Evolutionary conservation across 2,797 vertebrate species (phyloP), one percentile per base, ranked within the genome.

Genomic region (Darevskia mixta): DNA sequence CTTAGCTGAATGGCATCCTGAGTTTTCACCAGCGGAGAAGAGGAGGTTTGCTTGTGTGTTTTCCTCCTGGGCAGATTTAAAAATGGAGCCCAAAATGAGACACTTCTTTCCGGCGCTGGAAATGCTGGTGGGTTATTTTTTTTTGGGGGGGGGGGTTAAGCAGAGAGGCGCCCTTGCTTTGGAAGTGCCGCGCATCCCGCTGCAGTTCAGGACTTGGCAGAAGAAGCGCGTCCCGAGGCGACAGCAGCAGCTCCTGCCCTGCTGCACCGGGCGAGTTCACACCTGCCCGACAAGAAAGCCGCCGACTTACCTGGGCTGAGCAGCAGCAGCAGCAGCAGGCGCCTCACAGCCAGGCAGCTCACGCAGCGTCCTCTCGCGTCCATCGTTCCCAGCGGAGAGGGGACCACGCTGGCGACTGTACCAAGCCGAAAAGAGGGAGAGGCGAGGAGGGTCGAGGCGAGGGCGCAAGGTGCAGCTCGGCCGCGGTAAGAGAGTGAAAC

Each of bases 221-320:
- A 77, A 18, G 49, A 66, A 55, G 20, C 23, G 55, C 71, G 71
- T 32, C 29, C 17, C 8, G 49, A n/a, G 13, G 6, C 9, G 49
- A 55, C 49, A 55, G 11, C 4, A 27, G 32, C 8, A 8, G 35
- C 2, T 32, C 8, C 13, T 18, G 64, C 32, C 64, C 35, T 2
- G 38, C 35, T 4, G 25, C 11, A 4, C 1, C 27, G 25, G n/a
- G 23, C 18, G 1, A 18, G 15, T 13, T 5, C 78, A 29, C 72
- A 27, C 67, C 49, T 15, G 35, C 29, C 32, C 5, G 7, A 27
- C 17, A 18, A 7, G 9, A n/a, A 13, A 29, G 27, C 61, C 23
- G 11, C 15, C 1, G n/a, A 49, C 93, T 58, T 93, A 95, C 95
- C 93, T 61, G 20, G 75, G 23, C 45, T 11, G 73, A 69, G 27